Evolutionary conservation across 2,888 invertebrate species (phyloP), one percentile per base, ranked within the genome.

Genomic region (Megaustenia siamemsis): DNA sequence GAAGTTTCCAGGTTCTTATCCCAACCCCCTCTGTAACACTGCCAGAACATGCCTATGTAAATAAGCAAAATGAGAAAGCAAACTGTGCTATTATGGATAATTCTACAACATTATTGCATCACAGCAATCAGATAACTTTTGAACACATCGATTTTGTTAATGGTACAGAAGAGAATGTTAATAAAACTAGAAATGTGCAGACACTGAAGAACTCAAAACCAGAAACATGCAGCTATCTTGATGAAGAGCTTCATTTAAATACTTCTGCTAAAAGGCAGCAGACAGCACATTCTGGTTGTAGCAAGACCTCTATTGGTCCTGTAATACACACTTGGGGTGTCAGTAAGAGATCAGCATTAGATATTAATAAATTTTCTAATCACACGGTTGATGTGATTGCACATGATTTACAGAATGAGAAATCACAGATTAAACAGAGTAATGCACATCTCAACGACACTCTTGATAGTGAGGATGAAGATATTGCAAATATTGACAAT

Each of bases 221-320:
- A 24, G 80, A 80, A 35, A 15, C 68, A 53, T 80, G 68, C n/a
- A 10, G 35, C 35, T 69, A 49, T 49, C 24, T 80, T 45, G 80
- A 69, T 53, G 80, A 80, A 2, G 69, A 69, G 49, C n/a, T 68
- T 10, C 68, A 68, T n/a, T 80, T 80, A 5, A 45, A 80, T 12
- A 15, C 77, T 53, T 24, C 35, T 53, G n/a, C 35, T 18, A 28
- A 40, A 21, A 53, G 32, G n/a, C 66, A 35, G 32, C 80, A 45
- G n/a, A 32, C 32, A 45, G 40, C 66, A 68, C 32, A 53, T 43
- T 24, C 56, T 0, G 0, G 53, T 69, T 35, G 12, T 10, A 18
- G 15, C 76, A 77, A 38, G 38, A 77, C 38, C n/a, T 12, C 60
- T 18, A 32, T 8, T 24, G 15, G 21, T 38, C 1, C 15, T 60